Base-by-base conservation (phyloP, 1,140 invertebrate genomes). In the Bombus waltoni region DNA sequence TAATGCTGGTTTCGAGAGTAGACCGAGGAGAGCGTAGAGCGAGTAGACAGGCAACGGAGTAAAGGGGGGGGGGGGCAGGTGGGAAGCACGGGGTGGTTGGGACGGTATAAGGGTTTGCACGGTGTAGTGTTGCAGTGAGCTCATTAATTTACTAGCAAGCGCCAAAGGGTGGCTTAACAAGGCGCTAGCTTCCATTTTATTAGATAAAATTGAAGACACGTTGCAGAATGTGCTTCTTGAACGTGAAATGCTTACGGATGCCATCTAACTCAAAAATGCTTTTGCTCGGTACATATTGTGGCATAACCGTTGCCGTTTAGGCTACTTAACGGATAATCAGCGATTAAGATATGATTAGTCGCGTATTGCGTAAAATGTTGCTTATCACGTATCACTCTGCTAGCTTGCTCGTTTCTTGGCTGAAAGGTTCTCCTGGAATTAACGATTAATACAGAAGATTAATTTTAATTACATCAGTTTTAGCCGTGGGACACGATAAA, bases 61-160 rank as follows among this genome's bases (percentile, higher is more conserved):
- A 88, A 73, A 76, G 84, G 79, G 76, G 73, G 65, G 32, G 32
- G 32, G 32, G 32, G 32, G n/a, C 3, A 25, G 62, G 71, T 65
- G 84, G 85, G 83, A 65, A 77, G 83, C 70, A 59, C 70, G 73
- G 72, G 25, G 76, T 84, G 75, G 81, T 78, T 59, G 83, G 86
- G 87, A 91, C 88, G 92, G 89, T 94, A 93, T 94, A 94, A 94
- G 94, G 93, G 92, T 92, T 93, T 91, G 89, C 79, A 93, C 89
- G 91, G 93, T 94, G 93, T 94, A 94, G 93, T 92, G 93, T 94
- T 95, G 93, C 94, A 93, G 92, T 93, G 94, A 94, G 93, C 93
- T 95, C 93, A 95, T 95, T 95, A 95, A 95, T 95, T 94, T 94
- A 94, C 92, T 91, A 94, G 93, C 91, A 89, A 93, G 92, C 89